These are phyloP conservation scores for Oryzias curvinotus DNA, from an alignment of 2,113 vertebrate species.

Conservation along the genomic window DNA sequence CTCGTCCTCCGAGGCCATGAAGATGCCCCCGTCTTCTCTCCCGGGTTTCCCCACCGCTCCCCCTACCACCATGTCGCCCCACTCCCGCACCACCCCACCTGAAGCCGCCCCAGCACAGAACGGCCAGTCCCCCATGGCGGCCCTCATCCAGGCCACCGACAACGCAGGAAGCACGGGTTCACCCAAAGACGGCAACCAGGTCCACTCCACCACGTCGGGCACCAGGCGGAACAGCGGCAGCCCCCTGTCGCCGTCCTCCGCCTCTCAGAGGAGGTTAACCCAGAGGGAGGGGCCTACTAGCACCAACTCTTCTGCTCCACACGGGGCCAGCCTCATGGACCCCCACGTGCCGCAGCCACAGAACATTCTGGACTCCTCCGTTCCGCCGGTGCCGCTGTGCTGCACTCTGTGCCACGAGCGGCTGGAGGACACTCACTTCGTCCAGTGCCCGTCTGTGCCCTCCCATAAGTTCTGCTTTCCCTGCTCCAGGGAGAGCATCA, in stretches of 20 bases:
- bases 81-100: conserved; percentile 88
- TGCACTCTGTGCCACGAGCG: conserved; percentile 97
- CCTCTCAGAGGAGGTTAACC: conserved; percentile 86
- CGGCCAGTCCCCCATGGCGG: conserved; percentile 92
- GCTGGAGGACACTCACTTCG: conserved; percentile 97
- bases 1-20: conserved; percentile 83
- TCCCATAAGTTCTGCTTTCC: conserved; percentile 99
- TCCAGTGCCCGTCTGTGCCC: conserved; percentile 94
- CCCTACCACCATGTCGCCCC: conserved; percentile 87
- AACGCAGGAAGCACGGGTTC: conserved; percentile 87
- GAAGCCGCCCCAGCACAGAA: conserved; percentile 85
- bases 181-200: conserved; percentile 89
- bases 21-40: conserved; percentile 79
- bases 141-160: conserved; percentile 92
- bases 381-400: conserved; percentile 85
- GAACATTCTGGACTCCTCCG: conserved; percentile 90
- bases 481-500: conserved; percentile 97
- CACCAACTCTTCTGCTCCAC: conserved; percentile 44
- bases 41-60: conserved; percentile 72
- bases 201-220: conserved; percentile 85
- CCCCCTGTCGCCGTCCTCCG: conserved; percentile 87
- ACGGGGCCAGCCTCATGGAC: conserved; percentile 81
- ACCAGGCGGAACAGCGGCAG: conserved; percentile 86
- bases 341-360: conserved; percentile 75
- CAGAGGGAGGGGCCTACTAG: conserved; percentile 79